Evolutionary conservation across 2,113 vertebrate genomes (phyloP).

Genomic region (Stegastes partitus): DNA sequence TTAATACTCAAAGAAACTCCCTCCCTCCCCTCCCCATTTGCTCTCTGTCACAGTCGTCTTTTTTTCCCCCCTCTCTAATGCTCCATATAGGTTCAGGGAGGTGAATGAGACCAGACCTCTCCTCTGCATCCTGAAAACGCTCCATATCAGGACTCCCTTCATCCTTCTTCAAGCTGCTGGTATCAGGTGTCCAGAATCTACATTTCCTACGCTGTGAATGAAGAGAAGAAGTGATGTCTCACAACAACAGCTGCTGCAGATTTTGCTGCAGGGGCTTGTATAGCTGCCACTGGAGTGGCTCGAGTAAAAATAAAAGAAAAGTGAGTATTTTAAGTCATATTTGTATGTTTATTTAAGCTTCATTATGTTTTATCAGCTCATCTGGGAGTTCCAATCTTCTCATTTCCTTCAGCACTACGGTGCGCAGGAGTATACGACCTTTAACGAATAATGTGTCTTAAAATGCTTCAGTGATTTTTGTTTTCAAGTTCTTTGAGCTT

Average conservation of each 20-base stretch:
- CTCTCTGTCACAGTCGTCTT: constrained; percentile 40
- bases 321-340: constrained; percentile 61
- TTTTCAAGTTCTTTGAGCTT: constrained; percentile 16
- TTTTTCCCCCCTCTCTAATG: not conserved
- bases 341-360: not conserved
- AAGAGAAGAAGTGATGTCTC: constrained; percentile 58
- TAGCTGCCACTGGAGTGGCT: constrained; percentile 76
- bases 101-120: constrained; percentile 34
- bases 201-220: constrained; percentile 16
- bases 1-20: constrained; percentile 47
- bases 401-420: not conserved
- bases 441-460: not conserved
- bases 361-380: not conserved
- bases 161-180: constrained; percentile 5
- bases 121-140: constrained; percentile 13
- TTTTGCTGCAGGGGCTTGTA: constrained; percentile 76
- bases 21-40: constrained; percentile 4
- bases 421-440: not conserved
- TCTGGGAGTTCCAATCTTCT: not conserved
- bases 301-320: not conserved
- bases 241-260: constrained; percentile 32
- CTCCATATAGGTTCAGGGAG: constrained; percentile 17
- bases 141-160: not conserved
- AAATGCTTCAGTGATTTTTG: not conserved
- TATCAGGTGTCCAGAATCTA: constrained; percentile 42